A percentile compares a stretch with the other conserved stretches of the same genome.
Conservation (phyloP, 2,797 vertebrate genomes). For the Gila robusta region DNA sequence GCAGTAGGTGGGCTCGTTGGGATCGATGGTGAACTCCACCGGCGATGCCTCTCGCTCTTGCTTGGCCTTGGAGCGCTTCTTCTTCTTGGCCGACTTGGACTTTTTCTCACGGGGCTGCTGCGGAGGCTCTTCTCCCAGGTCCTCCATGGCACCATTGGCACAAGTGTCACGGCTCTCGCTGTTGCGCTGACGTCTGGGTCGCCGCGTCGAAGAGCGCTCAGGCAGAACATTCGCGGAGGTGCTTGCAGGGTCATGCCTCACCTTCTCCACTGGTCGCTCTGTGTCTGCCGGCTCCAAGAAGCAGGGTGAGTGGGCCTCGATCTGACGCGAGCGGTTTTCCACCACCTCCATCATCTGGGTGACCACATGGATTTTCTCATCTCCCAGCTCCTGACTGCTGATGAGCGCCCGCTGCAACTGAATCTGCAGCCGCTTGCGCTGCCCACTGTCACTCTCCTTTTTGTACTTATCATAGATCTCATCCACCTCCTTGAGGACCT, state of each 20-base stretch:
- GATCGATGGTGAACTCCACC: constrained; percentile 94
- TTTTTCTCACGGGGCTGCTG: constrained; percentile 89
- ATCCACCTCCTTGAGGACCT: constrained; percentile 96
- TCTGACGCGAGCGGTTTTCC: constrained; percentile 94
- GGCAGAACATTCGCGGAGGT: constrained; percentile 67
- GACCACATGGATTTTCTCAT: constrained; percentile 97
- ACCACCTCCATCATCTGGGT: constrained; percentile 96
- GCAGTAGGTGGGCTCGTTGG: constrained; percentile 98
- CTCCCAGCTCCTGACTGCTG: constrained; percentile 94
- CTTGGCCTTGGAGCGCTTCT: constrained; percentile 95
- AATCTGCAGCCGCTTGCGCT: constrained; percentile 92
- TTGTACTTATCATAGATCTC: constrained; percentile 95
- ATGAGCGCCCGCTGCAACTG: constrained; percentile 95
- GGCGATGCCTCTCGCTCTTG: constrained; percentile 93
- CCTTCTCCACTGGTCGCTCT: constrained; percentile 79
- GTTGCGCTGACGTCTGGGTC: constrained; percentile 91
- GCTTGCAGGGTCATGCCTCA: constrained; percentile 73
- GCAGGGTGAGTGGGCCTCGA: constrained; percentile 91
- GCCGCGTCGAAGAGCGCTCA: constrained; percentile 87
- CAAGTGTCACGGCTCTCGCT: constrained; percentile 94
- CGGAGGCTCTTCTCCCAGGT: constrained; percentile 85
- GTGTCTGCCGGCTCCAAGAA: constrained; percentile 87
- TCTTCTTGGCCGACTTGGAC: constrained; percentile 95
- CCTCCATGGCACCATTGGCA: constrained; percentile 88
- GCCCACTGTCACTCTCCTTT: constrained; percentile 87